Base-by-base conservation (phyloP, 2,113 vertebrate species). In the Mandrillus leucophaeus region DNA sequence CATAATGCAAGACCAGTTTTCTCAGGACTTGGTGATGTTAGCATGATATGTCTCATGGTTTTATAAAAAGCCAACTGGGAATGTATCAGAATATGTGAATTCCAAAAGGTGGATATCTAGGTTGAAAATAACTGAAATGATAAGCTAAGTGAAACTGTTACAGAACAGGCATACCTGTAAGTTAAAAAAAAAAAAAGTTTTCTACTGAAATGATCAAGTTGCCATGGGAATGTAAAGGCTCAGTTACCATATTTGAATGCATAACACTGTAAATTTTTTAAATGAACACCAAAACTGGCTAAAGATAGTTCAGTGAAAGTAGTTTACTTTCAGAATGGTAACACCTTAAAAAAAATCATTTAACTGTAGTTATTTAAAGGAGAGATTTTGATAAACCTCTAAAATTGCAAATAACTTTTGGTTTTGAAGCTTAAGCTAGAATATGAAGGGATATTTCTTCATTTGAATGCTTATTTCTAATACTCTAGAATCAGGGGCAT, bases 231-330 rank as follows among this genome's bases (percentile, higher is more conserved):
- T 40, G n/a, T 50, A 64, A 93, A 92, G 48, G 40, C 40, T 92
- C 52, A 59, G 88, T 94, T 90, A 90, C 50, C 10, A 14, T 57
- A 85, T 76, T n/a, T 80, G 43, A 96, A 57, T 86, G 40, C 7
- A 75, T n/a, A 86, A 48, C 86, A 52, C 22, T 89, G 6, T 82
- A 48, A 72, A 8, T 79, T 84, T 97, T 98, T 98, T 87, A 45
- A 75, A 88, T 78, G 35, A 93, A 70, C 45, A 86, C 32, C 13
- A 55, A 57, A 79, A 25, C 35, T 84, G 76, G 1, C 23, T 78
- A 72, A 79, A 50, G 40, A 85, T 76, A 23, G 43, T 68, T 93
- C 45, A 35, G 40, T 55, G 40, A 45, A 76, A 45, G 20, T 27
- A 45, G 23, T 76, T 87, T 61, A 73, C 5, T 73, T 93, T 79